Percentiles rank a stretch among this genome's conserved stretches.
Conservation (phyloP, 2,113 vertebrate species). For the Microcebus lehilahytsara region DNA sequence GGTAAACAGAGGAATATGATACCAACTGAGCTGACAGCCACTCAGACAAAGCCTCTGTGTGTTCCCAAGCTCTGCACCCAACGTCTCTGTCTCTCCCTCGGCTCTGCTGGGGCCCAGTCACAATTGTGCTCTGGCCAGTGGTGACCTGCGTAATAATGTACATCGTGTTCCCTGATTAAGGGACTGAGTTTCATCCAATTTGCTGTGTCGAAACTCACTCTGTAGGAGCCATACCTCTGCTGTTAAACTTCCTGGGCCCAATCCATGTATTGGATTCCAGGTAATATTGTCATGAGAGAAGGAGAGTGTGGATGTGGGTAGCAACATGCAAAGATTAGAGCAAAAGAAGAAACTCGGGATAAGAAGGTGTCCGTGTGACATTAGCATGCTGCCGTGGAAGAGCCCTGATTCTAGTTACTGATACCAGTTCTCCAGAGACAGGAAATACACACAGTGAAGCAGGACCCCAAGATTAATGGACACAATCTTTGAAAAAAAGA, state of each 20-base stretch:
- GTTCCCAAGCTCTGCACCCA: neutral
- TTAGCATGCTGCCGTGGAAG: fast-evolving
- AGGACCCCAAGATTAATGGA: too few relatives aligned
- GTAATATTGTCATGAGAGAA: neutral
- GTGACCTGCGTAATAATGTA: neutral
- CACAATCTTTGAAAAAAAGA: neutral
- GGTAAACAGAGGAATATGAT: neutral
- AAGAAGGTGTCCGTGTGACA: neutral
- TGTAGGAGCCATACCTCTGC: neutral
- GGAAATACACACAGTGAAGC: neutral
- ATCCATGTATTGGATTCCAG: too few relatives aligned
- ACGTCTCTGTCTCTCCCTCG: neutral
- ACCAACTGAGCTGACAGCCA: neutral
- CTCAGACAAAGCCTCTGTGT: constrained; percentile 67
- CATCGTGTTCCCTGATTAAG: constrained; percentile 19
- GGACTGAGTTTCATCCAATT: neutral
- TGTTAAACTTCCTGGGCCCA: too few relatives aligned
- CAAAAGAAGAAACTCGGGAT: neutral
- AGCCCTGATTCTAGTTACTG: too few relatives aligned
- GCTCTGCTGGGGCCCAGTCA: constrained; percentile 19
- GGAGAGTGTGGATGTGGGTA: neutral
- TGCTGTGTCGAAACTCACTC: neutral
- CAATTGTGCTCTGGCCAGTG: constrained; percentile 48
- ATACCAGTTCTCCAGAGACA: neutral
- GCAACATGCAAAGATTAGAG: neutral